Evolutionary conservation across 1,140 invertebrate genomes (phyloP).

Genomic region (Papilio helenus): DNA sequence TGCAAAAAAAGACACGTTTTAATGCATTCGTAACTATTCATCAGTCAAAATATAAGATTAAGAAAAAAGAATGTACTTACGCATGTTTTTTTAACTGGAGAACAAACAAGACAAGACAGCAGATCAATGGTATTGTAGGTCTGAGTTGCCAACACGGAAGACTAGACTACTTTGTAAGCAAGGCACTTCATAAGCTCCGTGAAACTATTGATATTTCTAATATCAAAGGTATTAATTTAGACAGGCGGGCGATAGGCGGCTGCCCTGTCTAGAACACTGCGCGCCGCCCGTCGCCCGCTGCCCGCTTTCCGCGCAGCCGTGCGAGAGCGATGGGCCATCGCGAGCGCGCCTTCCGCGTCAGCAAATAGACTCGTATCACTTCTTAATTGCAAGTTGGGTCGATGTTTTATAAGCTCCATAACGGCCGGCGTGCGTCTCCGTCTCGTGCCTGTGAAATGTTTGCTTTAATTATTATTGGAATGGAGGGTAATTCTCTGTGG

Average conservation of each 20-base stretch:
- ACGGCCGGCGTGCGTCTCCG: conserved; percentile 73
- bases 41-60: no score
- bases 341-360: conserved; percentile 80
- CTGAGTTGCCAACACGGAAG: conserved; percentile 72
- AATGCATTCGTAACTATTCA: no score
- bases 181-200: conserved; percentile 70
- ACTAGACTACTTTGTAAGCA: conserved; percentile 56
- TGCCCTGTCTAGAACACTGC: conserved; percentile 53
- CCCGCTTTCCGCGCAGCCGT: conserved; percentile 48
- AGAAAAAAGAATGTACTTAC: no score
- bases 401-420: conserved; percentile 81
- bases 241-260: conserved; percentile 64
- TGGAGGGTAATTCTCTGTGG: conserved; percentile 81
- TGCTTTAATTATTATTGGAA: conserved; percentile 83
- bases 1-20: no score
- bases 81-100: no score
- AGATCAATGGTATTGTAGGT: conserved; percentile 50
- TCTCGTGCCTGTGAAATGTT: conserved; percentile 72
- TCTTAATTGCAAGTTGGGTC: conserved; percentile 80
- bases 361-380: conserved; percentile 78
- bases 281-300: conserved; percentile 29
- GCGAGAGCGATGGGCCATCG: conserved; percentile 73
- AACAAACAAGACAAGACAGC: background rate
- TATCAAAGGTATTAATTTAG: conserved; percentile 81
- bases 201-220: conserved; percentile 79